Conservation (phyloP, 2,113 vertebrate species). For the Varanus komodoensis region DNA sequence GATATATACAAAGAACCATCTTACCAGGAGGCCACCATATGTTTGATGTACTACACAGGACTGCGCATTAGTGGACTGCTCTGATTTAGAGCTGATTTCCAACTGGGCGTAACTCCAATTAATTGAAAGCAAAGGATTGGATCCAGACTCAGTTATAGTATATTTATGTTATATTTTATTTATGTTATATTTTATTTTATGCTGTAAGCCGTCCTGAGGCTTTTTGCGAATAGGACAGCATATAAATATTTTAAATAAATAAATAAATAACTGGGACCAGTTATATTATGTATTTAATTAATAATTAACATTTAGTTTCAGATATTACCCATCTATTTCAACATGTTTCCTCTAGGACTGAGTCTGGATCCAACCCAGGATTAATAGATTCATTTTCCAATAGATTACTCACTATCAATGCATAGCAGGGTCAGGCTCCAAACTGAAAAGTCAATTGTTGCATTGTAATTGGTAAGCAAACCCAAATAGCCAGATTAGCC, state of each 20-base stretch:
- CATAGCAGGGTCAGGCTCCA: neutral
- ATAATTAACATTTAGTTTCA: too few relatives aligned
- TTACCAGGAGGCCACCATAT: neutral
- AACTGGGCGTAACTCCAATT: neutral
- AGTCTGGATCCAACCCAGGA: neutral
- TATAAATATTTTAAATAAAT: too few relatives aligned
- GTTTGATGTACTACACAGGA: neutral
- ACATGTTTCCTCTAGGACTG: neutral
- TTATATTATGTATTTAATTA: neutral
- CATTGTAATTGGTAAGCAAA: neutral
- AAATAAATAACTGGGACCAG: too few relatives aligned
- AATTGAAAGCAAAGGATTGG: neutral
- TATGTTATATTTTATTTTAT: too few relatives aligned
- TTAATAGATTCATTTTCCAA: neutral
- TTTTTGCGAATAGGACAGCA: too few relatives aligned
- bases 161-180: too few relatives aligned
- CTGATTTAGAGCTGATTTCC: neutral
- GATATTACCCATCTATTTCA: neutral
- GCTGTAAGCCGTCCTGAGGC: too few relatives aligned
- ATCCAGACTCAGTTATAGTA: neutral
- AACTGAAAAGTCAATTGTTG: neutral
- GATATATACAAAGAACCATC: neutral
- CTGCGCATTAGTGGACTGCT: neutral
- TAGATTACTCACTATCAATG: neutral
- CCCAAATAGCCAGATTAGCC: neutral